phyloP scores from a whole-genome alignment of 2,797 vertebrate genomes.

The Eospalax fontanierii region DNA sequence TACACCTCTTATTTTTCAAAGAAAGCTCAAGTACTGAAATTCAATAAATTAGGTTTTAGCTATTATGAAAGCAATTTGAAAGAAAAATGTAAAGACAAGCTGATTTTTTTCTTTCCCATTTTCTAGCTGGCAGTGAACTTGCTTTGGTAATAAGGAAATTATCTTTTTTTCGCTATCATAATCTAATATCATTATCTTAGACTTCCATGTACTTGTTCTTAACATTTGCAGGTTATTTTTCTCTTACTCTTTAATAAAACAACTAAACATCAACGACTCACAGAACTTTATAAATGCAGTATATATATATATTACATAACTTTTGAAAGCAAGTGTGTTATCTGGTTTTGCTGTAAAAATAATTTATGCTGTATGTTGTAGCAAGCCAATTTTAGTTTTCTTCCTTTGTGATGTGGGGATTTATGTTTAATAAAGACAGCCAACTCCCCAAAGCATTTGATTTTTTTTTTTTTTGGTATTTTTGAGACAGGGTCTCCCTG shows the following conservation, averaged over 20 bases:
- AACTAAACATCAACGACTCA: background rate
- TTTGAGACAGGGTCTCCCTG: too few relatives aligned
- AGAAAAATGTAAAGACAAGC: constrained; percentile 40
- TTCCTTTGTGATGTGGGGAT: background rate
- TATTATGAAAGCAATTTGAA: constrained; percentile 64
- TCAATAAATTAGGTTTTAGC: constrained; percentile 23
- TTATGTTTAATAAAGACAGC: background rate
- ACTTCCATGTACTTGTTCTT: constrained; percentile 46
- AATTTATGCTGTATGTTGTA: constrained; percentile 41
- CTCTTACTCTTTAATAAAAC: constrained; percentile 16
- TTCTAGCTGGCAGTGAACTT: constrained; percentile 34
- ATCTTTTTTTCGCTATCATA: background rate
- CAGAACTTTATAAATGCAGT: constrained; percentile 34
- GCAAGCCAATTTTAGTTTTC: background rate
- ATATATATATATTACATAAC: background rate
- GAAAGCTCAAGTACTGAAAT: constrained; percentile 6
- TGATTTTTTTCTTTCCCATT: background rate
- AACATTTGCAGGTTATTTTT: background rate
- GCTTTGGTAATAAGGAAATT: constrained; percentile 53
- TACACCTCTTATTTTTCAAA: constrained; percentile 42
- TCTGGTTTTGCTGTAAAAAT: constrained; percentile 62
- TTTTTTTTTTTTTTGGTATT: too few relatives aligned
- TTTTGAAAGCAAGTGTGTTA: constrained; percentile 43
- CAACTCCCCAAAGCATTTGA: background rate
- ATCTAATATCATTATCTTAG: constrained; percentile 29